Conservation (phyloP, 23 tunicate species). For the Aplidium turbinatum region DNA sequence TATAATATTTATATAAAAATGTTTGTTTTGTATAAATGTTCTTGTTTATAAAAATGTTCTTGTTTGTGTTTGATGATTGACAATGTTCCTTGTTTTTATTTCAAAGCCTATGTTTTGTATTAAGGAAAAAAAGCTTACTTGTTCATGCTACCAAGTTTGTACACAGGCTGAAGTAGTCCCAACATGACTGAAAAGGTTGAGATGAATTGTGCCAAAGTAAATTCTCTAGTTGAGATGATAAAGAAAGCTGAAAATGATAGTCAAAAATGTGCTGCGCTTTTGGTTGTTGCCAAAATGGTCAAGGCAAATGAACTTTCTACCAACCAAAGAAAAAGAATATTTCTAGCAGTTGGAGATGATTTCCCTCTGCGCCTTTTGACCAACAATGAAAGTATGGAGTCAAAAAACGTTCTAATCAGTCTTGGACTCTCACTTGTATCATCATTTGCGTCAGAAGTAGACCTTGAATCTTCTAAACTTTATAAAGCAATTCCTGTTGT, state of each 20-base stretch:
- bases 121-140: no score
- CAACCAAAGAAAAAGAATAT: slow-evolving; percentile 22
- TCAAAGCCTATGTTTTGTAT: no score
- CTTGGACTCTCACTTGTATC: slow-evolving; percentile 50
- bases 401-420: neutral
- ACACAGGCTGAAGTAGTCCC: no score
- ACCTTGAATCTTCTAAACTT: slow-evolving; percentile 8
- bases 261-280: slow-evolving; percentile 68
- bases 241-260: slow-evolving; percentile 58
- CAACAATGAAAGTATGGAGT: neutral
- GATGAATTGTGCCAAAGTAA: no score
- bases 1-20: no score
- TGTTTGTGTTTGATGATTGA: no score
- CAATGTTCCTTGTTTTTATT: no score
- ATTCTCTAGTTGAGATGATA: no score
- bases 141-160: no score
- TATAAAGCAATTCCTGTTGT: slow-evolving; percentile 20
- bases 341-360: slow-evolving; percentile 46
- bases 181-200: no score
- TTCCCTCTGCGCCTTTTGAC: slow-evolving; percentile 51
- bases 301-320: slow-evolving; percentile 23
- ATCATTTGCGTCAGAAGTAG: slow-evolving; percentile 27
- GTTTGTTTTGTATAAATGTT: no score
- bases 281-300: slow-evolving; percentile 42
- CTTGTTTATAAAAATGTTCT: no score